phyloP scores from a whole-genome alignment of 2,797 vertebrate species.

The Liasis olivaceus region DNA sequence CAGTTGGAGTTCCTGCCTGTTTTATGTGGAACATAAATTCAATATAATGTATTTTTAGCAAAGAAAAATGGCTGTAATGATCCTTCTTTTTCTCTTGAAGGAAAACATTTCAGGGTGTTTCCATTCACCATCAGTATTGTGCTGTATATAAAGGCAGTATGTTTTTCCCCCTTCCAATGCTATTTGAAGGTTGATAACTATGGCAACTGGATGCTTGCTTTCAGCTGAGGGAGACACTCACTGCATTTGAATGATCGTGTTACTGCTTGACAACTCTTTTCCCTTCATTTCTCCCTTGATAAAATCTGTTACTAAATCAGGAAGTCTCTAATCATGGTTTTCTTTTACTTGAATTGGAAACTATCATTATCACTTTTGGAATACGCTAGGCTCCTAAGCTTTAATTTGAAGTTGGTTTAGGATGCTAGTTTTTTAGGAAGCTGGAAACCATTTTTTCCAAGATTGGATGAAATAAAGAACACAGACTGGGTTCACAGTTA shows the following conservation, averaged over 20 bases:
- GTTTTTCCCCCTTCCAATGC: not conserved
- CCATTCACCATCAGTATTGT: not conserved
- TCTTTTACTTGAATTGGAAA: not conserved
- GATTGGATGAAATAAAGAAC: not conserved
- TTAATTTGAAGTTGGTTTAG: not conserved
- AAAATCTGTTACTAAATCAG: not conserved
- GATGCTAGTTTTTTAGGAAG: not conserved
- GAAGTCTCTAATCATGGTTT: not conserved
- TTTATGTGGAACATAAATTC: not conserved
- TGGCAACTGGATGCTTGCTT: constrained; percentile 13
- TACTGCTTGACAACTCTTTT: not conserved
- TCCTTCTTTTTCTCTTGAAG: not conserved
- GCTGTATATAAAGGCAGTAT: not conserved
- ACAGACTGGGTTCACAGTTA: not conserved
- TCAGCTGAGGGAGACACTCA: not conserved
- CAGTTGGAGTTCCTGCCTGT: not conserved
- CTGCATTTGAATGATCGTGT: not conserved
- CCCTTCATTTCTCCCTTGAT: not conserved
- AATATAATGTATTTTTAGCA: not conserved
- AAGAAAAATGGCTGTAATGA: not conserved
- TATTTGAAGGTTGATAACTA: constrained; percentile 22
- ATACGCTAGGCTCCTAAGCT: not conserved
- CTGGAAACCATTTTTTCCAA: not conserved
- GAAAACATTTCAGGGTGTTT: not conserved
- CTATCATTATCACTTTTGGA: not conserved